Evolutionary conservation across 2,113 vertebrate genomes (phyloP).

Genomic region (Pseudorasbora parva): DNA sequence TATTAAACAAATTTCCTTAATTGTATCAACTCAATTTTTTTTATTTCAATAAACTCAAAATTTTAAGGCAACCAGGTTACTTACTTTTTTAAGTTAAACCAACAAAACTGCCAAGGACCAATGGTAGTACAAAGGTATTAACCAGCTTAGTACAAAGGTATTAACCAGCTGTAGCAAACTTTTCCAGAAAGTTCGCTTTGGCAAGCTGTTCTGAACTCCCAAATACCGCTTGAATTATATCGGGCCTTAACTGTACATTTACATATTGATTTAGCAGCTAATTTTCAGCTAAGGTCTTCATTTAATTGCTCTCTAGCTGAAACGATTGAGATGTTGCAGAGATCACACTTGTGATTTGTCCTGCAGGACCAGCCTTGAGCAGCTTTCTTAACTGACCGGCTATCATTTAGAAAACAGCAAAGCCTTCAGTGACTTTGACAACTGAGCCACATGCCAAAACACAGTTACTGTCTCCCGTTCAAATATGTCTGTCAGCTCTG

Average conservation of each 20-base stretch:
- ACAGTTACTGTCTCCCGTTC: slow-evolving; percentile 40
- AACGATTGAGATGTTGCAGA: not conserved
- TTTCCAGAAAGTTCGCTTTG: too few relatives aligned
- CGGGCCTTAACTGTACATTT: not conserved
- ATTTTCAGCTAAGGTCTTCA: not conserved
- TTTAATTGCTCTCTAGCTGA: not conserved
- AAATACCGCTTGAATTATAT: too few relatives aligned
- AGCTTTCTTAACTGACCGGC: slow-evolving; percentile 21
- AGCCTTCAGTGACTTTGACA: slow-evolving; percentile 28
- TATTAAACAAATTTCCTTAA: too few relatives aligned
- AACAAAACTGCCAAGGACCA: too few relatives aligned
- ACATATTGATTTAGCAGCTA: not conserved
- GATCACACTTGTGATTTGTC: not conserved
- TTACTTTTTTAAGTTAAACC: too few relatives aligned
- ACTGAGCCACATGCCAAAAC: slow-evolving; percentile 41
- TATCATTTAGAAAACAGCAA: slow-evolving; percentile 38
- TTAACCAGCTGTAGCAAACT: too few relatives aligned
- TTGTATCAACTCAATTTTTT: too few relatives aligned
- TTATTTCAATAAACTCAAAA: too few relatives aligned
- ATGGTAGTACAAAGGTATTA: too few relatives aligned
- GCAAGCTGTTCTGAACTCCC: too few relatives aligned
- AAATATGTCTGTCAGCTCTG: slow-evolving; percentile 47
- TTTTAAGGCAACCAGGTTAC: too few relatives aligned
- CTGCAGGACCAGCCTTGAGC: not conserved
- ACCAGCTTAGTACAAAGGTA: too few relatives aligned